Conservation (phyloP, 2,797 vertebrate genomes). For the Xyrichtys novacula region DNA sequence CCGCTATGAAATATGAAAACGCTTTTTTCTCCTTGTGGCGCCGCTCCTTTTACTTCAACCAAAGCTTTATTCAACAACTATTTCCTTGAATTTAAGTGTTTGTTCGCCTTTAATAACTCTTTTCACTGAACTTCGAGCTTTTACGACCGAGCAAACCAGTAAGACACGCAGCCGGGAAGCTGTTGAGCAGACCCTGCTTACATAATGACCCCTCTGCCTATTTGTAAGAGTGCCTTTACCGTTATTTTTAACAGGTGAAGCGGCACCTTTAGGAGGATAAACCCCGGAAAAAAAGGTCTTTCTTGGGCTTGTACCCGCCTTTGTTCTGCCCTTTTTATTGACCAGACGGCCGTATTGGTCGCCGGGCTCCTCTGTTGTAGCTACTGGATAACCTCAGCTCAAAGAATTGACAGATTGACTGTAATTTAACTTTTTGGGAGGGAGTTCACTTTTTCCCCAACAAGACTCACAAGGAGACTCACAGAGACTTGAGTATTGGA, state of each 20-base stretch:
- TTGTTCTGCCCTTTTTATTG: slow-evolving; percentile 66
- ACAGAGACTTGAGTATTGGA: not conserved
- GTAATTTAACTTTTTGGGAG: slow-evolving; percentile 39
- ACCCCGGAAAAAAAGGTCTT: not conserved
- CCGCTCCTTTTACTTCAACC: not conserved
- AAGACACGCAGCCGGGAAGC: slow-evolving; percentile 40
- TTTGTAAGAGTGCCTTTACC: slow-evolving; percentile 73
- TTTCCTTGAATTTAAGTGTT: accelerated
- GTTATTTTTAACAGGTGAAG: slow-evolving; percentile 85
- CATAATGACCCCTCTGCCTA: slow-evolving; percentile 68
- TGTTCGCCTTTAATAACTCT: slow-evolving; percentile 11
- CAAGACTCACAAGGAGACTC: not conserved
- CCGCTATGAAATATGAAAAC: slow-evolving; percentile 51
- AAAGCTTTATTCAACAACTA: not conserved
- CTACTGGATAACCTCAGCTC: not conserved
- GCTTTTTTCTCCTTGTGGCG: not conserved
- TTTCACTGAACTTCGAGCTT: slow-evolving; percentile 10
- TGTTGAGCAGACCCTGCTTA: slow-evolving; percentile 62
- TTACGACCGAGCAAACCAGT: slow-evolving; percentile 9
- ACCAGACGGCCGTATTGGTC: slow-evolving; percentile 36
- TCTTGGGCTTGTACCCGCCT: slow-evolving; percentile 50
- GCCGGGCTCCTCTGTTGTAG: slow-evolving; percentile 9
- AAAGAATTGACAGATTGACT: slow-evolving; percentile 31
- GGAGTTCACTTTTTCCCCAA: slow-evolving; percentile 19
- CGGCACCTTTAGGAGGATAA: slow-evolving; percentile 8